Percentiles rank a stretch among this genome's conserved stretches.
These are phyloP conservation scores for Panagrolaimus sp. DNA, from an alignment of 1,140 invertebrate genomes.

Conservation along the genomic window DNA sequence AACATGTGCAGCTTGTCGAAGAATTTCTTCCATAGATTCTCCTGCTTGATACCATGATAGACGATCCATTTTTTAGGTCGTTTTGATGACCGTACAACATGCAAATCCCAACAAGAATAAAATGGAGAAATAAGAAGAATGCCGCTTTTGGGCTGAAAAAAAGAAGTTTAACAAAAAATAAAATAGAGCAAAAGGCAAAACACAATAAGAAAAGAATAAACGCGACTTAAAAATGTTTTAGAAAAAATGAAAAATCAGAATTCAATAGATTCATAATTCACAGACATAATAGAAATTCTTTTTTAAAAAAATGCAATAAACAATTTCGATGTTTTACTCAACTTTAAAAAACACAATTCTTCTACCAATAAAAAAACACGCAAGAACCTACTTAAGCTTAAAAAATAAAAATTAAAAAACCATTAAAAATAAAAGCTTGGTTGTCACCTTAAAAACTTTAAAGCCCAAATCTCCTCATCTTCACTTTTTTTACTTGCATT, in stretches of 20 bases:
- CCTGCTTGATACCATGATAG: constrained; percentile 53
- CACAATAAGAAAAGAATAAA: neutral
- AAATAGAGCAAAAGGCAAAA: neutral
- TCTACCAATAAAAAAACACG: too few relatives aligned
- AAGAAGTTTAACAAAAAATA: neutral
- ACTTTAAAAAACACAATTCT: too few relatives aligned
- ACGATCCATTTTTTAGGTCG: constrained; percentile 45
- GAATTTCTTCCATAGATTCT: constrained; percentile 56
- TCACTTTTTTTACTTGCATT: too few relatives aligned
- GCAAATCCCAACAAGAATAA: neutral
- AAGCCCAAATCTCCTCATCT: too few relatives aligned
- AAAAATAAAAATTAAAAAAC: too few relatives aligned
- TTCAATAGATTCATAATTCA: too few relatives aligned
- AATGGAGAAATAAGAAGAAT: neutral
- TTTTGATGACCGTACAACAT: constrained; percentile 9
- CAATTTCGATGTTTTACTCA: too few relatives aligned
- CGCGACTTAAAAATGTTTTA: neutral
- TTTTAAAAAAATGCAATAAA: too few relatives aligned
- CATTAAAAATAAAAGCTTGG: too few relatives aligned
- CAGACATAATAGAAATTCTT: too few relatives aligned
- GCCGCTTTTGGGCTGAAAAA: neutral
- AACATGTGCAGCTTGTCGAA: constrained; percentile 53
- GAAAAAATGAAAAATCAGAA: neutral
- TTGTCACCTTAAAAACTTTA: too few relatives aligned
- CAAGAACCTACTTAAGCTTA: too few relatives aligned